Evolutionary conservation across 1,140 invertebrate genomes (phyloP), one percentile per base, ranked within the genome.

Genomic region (Trypoxylus dichotomus): DNA sequence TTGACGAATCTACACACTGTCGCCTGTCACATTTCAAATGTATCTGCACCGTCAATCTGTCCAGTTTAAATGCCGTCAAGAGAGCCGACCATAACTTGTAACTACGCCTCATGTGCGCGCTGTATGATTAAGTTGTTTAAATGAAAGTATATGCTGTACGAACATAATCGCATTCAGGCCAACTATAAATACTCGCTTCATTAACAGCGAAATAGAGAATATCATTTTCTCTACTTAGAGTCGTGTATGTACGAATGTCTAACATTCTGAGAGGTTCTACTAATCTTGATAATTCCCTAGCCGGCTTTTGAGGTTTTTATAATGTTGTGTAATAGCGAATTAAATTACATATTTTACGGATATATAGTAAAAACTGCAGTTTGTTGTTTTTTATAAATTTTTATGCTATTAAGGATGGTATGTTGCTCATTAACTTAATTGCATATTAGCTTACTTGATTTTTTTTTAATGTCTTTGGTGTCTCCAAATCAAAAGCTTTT

Each of bases 1-100:
- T 81, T 81, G 80, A 81, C 77, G 79, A 81, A 81, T 81, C 80
- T 68, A 68, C 75, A 77, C 80, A 76, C 77, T 77, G 75, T 77
- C 80, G 80, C 77, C 54, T 79, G 80, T 81, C 80, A 79, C 80
- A 80, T 81, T 81, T 78, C 77, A 81, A 79, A 81, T 81, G 80
- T 81, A 81, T 81, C 80, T 81, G 54, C 41, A 68, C 71, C 74
- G 79, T 81, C 80, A 81, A 81, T 81, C 80, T 80, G 74, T 29
- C 60, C 60, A 68, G 21, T 68, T 68, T 68, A 68, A 68, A 68
- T 29, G 60, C 27, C 21, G 58, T 77, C 41, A 79, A 78, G 63
- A 27, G 68, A 75, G 78, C 75, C 79, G 79, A 79, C 79, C 74
- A 68, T 68, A 68, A 68, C 60, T 68, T 29, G 60, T 68, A 68